Percentiles rank a stretch among this genome's conserved stretches.
Evolutionary conservation across 2,888 invertebrate genomes (phyloP).

Genomic region (Morpho deidamia): DNA sequence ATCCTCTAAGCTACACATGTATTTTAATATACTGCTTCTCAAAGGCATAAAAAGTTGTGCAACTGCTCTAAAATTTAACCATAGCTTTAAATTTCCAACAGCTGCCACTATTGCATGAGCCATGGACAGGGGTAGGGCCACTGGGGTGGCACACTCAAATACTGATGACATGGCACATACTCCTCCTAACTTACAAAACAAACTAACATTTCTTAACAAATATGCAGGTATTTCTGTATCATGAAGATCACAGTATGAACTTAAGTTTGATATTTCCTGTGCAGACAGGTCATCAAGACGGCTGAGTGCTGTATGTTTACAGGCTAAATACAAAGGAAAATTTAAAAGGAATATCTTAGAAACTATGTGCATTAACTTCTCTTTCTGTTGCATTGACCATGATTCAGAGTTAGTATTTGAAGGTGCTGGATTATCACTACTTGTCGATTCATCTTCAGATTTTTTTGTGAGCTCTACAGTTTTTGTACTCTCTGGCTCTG

Average conservation of each 20-base stretch:
- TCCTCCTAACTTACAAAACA: constrained; percentile 95
- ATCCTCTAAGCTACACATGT: constrained; percentile 96
- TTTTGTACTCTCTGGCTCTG: constrained; percentile 37
- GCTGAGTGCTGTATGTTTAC: constrained; percentile 89
- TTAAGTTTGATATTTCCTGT: constrained; percentile 88
- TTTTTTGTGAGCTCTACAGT: constrained; percentile 32
- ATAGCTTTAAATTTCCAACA: constrained; percentile 94
- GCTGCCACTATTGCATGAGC: constrained; percentile 95
- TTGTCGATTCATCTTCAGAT: constrained; percentile 19
- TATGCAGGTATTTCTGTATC: constrained; percentile 96
- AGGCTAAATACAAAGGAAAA: constrained; percentile 92
- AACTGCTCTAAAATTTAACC: constrained; percentile 95
- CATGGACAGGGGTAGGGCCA: constrained; percentile 88
- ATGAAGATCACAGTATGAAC: constrained; percentile 93
- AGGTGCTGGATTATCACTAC: constrained; percentile 30
- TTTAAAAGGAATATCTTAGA: constrained; percentile 93
- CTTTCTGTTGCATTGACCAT: constrained; percentile 91
- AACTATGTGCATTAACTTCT: constrained; percentile 91
- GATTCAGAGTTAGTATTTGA: constrained; percentile 59
- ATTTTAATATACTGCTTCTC: constrained; percentile 90
- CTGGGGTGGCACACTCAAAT: constrained; percentile 87
- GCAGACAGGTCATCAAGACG: constrained; percentile 90
- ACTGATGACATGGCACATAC: constrained; percentile 92
- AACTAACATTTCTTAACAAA: constrained; percentile 92
- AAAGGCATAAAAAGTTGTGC: constrained; percentile 93